Percentiles rank a stretch among this genome's conserved stretches.
Evolutionary conservation across 37 sponge, comb jelly and placozoan species (phyloP).

Genomic region (Sycon ciliatum): DNA sequence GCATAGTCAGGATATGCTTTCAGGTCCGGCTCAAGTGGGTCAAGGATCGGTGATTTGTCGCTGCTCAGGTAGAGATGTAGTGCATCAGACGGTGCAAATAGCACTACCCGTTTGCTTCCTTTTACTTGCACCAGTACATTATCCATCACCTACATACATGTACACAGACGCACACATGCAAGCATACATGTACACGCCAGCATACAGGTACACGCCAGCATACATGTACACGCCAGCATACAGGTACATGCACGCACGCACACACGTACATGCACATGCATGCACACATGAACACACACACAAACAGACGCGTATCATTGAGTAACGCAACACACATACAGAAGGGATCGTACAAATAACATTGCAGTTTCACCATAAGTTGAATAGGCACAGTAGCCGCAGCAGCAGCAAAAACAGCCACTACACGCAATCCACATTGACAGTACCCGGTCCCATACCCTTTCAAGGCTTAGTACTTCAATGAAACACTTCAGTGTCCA

Average conservation of each 20-base stretch:
- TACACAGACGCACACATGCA: neutral
- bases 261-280: neutral
- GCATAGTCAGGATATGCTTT: constrained; percentile 54
- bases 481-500: no score
- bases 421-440: no score
- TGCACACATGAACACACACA: neutral
- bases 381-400: no score
- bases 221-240: no score
- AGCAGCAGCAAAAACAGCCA: no score
- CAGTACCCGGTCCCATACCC: no score
- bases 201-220: no score
- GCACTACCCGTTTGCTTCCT: constrained; percentile 63
- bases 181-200: neutral
- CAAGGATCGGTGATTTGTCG: constrained; percentile 73
- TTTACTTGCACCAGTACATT: constrained; percentile 78
- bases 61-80: constrained; percentile 61
- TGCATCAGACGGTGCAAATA: constrained; percentile 64
- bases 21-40: constrained; percentile 69
- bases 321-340: neutral
- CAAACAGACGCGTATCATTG: neutral
- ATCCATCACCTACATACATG: constrained; percentile 76
- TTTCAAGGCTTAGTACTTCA: no score
- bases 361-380: no score
- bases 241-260: no score
- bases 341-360: no score